A percentile compares a stretch with the other conserved stretches of the same genome.
These are phyloP conservation scores for Oppia nitens DNA, from an alignment of 1,140 invertebrate species.

Conservation along the genomic window DNA sequence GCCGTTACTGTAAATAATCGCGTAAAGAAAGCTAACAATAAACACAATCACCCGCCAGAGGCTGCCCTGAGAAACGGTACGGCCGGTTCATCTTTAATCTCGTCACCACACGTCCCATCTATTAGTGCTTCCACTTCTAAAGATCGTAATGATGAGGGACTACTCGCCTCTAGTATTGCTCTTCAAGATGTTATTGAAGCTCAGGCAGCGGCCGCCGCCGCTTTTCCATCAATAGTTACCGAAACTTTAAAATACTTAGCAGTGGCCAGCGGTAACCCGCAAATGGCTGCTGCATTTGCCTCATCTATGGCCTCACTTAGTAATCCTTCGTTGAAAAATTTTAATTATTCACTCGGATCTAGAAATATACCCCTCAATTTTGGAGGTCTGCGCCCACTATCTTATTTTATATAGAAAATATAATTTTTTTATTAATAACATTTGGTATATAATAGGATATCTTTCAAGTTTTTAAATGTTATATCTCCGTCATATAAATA, in stretches of 20 bases:
- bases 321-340: slow-evolving; percentile 9
- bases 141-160: neutral
- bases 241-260: slow-evolving; percentile 24
- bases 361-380: neutral
- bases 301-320: slow-evolving; percentile 18
- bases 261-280: slow-evolving; percentile 18
- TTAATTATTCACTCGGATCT: slow-evolving; percentile 8
- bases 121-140: neutral
- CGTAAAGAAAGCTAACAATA: slow-evolving; percentile 26
- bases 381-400: neutral
- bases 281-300: slow-evolving; percentile 21
- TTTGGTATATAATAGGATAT: neutral
- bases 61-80: slow-evolving; percentile 11
- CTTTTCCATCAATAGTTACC: slow-evolving; percentile 19
- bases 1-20: slow-evolving; percentile 25
- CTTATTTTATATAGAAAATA: neutral
- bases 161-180: slow-evolving; percentile 2
- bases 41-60: slow-evolving; percentile 25
- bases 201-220: slow-evolving; percentile 9
- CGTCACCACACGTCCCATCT: neutral
- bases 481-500: too few species aligned
- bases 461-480: too few species aligned
- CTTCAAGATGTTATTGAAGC: slow-evolving; percentile 15
- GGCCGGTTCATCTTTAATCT: neutral
- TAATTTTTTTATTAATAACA: neutral